Base-by-base conservation (phyloP, 2,797 vertebrate species). In the Coccyzus lansbergi region DNA sequence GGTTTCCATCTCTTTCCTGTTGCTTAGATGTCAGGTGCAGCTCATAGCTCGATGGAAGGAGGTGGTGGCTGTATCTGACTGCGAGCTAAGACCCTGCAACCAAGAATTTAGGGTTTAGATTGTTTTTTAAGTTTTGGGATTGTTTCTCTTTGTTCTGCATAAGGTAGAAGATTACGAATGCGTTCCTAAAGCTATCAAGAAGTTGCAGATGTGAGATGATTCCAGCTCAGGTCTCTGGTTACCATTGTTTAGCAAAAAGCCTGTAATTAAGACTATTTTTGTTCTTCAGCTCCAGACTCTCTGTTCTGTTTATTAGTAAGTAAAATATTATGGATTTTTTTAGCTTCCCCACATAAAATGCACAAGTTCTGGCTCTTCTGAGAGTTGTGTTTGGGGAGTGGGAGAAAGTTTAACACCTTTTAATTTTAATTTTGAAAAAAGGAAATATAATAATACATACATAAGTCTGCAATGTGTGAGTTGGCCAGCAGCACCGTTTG, bases 401-500 rank as follows among this genome's bases (percentile, higher is more conserved):
- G 15, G 17, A 6, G 20, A 16, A 53, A 28, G 9, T 58, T 49
- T 58, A 19, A 36, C 6, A 25, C 4, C 9, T 15, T 49, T 46
- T 28, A 6, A 24, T n/a, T 59, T 69, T 75, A 69, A 40, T 59
- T 51, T 29, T 60, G 58, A 10, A 40, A 56, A 70, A 51, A 46
- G 48, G 28, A 67, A 20, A 22, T 33, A 38, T 49, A 36, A 62
- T 29, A 67, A 29, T 25, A 14, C 28, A 18, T 55, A 55, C 28
- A 18, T 55, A 55, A 83, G 76, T 51, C 56, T 0, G 1, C 28
- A 75, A 15, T 19, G 51, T 3, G 0, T 36, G 33, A 63, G 24
- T 29, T 59, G 31, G 8, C 31, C 9, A 6, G 24, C 4, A 3
- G 21, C 40, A 7, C 10, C 1, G 0, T 49, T 38, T 8, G 28